Base-by-base conservation (phyloP, 2,797 vertebrate genomes). In the Monodelphis domestica region DNA sequence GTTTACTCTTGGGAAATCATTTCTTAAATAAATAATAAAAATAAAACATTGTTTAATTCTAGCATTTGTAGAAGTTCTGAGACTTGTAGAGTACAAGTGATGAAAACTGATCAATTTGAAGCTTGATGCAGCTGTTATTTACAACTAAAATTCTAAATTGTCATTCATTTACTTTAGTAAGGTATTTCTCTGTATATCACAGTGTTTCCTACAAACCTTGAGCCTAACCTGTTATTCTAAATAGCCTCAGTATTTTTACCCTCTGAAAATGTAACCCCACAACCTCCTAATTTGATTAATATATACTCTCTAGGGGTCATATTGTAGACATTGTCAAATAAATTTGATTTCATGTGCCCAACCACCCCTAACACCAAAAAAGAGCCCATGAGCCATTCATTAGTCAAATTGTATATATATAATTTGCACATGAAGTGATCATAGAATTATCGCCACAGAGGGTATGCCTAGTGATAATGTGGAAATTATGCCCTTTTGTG, bases 401-500 rank as follows among this genome's bases (percentile, higher is more conserved):
- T 93, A 89, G 92, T 53, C 90, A 90, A 91, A 54, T 70, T 91
- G 92, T 87, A n/a, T 93, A 87, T 93, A 87, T 93, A 89, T 94
- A 94, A 96, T 97, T 97, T 96, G 93, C 94, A 96, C 93, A 87
- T 94, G 95, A 92, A 95, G 91, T 94, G 93, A 91, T 96, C 95
- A 57, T 92, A 90, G 91, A 93, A 94, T 92, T 94, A 91, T 93
- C 94, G 57, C 95, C 91, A 53, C 94, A 96, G 96, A 96, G 92
- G 95, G 87, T 95, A 59, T 94, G 96, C 97, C 96, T 57, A 91
- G 94, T 92, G 95, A 97, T 95, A 95, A 97, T 96, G 96, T 94
- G 92, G 94, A 97, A 97, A 97, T 97, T 96, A 94, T 88, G 95
- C 94, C 95, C 96, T 96, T 96, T 96, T 97, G 96, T 96, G 93